phyloP scores from a whole-genome alignment of 2,113 vertebrate genomes.

The Megatriorchis doriae region DNA sequence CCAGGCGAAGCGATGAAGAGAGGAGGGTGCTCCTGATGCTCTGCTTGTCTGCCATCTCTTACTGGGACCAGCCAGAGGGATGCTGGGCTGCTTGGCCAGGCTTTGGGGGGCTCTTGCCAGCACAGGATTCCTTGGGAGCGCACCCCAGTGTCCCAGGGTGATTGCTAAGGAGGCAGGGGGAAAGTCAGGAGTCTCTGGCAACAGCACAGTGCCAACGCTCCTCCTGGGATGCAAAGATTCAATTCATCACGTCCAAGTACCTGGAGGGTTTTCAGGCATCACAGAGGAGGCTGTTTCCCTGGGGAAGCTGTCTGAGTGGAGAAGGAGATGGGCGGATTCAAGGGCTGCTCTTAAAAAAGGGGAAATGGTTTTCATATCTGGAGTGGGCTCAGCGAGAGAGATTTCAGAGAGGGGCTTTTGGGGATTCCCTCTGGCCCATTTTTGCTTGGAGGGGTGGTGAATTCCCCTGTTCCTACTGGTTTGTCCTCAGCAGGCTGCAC shows the following conservation, averaged over 20 bases:
- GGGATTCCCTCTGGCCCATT: not conserved
- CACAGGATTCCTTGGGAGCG: not conserved
- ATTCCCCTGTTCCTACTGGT: not conserved
- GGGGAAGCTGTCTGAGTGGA: not conserved
- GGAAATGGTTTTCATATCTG: not conserved
- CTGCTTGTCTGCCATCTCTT: not conserved
- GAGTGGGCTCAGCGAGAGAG: not conserved
- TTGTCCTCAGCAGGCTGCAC: not conserved
- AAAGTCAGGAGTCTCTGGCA: not conserved
- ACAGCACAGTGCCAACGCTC: fast-evolving
- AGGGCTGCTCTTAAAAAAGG: not conserved
- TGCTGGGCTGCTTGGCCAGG: not conserved
- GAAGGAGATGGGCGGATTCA: not conserved
- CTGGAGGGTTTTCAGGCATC: not conserved
- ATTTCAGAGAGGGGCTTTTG: fast-evolving
- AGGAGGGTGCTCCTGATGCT: not conserved
- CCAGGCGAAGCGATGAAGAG: fast-evolving
- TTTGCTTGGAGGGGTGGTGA: not conserved
- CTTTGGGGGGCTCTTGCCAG: not conserved
- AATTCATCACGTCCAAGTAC: fast-evolving
- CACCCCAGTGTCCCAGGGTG: not conserved
- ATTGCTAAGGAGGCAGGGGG: not conserved
- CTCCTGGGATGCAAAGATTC: not conserved
- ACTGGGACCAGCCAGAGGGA: not conserved
- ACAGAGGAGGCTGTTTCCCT: not conserved